These are phyloP conservation scores for Theretra japonica DNA, from an alignment of 2,888 invertebrate genomes.

Conservation along the genomic window DNA sequence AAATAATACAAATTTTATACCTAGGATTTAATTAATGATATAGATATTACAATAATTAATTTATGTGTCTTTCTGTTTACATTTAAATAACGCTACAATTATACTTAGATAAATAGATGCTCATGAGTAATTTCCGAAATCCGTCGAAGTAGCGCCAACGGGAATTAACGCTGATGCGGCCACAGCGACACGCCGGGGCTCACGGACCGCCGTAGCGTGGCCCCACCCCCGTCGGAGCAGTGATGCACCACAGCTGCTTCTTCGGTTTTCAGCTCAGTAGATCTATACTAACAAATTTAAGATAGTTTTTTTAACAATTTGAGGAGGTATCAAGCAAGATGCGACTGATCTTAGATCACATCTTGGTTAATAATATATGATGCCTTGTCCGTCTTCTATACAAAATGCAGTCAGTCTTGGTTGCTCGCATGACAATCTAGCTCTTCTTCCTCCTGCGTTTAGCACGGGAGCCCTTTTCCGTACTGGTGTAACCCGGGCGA, in stretches of 20 bases:
- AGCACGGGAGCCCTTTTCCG: not conserved
- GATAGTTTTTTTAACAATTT: not conserved
- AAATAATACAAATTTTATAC: too few species aligned
- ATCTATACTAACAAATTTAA: not conserved
- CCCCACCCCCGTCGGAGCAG: not conserved
- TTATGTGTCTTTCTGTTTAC: too few species aligned
- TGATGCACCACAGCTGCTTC: not conserved
- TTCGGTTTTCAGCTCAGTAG: not conserved
- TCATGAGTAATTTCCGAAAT: not conserved
- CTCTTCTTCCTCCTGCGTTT: not conserved
- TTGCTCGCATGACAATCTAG: too few species aligned
- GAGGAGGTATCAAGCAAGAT: too few species aligned
- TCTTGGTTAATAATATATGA: not conserved
- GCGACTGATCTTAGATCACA: too few species aligned
- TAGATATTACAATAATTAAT: too few species aligned
- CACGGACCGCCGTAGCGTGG: not conserved
- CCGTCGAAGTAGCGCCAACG: slow-evolving; percentile 2
- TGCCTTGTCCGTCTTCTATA: too few species aligned
- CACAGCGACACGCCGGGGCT: not conserved
- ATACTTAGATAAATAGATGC: too few species aligned
- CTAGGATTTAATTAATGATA: too few species aligned
- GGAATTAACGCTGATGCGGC: not conserved
- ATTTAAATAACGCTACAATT: too few species aligned
- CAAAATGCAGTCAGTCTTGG: too few species aligned
- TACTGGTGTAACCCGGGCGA: not conserved